These are phyloP conservation scores for Myoxocephalus aenaeus DNA, from an alignment of 2,797 vertebrate species.

Conservation along the genomic window DNA sequence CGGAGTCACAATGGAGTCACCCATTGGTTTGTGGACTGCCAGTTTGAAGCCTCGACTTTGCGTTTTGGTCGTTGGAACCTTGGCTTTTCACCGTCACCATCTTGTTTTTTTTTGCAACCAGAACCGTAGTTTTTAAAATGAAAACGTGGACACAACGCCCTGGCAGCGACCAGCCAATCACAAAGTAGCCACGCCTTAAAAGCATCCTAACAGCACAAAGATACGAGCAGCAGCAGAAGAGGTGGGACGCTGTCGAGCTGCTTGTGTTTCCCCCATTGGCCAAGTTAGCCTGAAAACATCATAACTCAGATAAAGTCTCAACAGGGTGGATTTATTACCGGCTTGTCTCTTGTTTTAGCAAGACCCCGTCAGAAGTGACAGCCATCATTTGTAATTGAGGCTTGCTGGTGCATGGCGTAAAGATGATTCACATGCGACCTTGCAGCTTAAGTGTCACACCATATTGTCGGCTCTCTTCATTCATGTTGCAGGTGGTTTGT, in stretches of 20 bases:
- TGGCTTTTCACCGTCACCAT: background rate
- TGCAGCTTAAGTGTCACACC: conserved; percentile 8
- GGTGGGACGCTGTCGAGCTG: conserved; percentile 5
- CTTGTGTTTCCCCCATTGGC: background rate
- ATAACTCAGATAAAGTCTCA: conserved; percentile 26
- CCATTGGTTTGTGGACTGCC: background rate
- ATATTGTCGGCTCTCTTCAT: background rate
- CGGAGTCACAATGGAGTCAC: background rate
- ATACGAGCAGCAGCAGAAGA: conserved; percentile 5
- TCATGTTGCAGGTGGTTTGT: background rate
- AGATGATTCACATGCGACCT: conserved; percentile 24
- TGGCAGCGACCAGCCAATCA: background rate
- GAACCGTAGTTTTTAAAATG: too few relatives aligned
- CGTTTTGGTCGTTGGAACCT: background rate
- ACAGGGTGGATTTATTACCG: conserved; percentile 9
- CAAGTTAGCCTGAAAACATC: conserved; percentile 1
- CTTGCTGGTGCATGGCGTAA: conserved; percentile 12
- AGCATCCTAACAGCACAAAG: background rate
- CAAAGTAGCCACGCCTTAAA: background rate
- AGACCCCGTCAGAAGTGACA: conserved; percentile 44
- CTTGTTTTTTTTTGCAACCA: background rate
- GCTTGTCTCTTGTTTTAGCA: conserved; percentile 31
- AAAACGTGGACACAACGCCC: background rate
- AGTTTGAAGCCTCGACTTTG: background rate
- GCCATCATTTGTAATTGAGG: conserved; percentile 23